Evolutionary conservation across 2,888 invertebrate species (phyloP).

Genomic region (Drosophila borborema): DNA sequence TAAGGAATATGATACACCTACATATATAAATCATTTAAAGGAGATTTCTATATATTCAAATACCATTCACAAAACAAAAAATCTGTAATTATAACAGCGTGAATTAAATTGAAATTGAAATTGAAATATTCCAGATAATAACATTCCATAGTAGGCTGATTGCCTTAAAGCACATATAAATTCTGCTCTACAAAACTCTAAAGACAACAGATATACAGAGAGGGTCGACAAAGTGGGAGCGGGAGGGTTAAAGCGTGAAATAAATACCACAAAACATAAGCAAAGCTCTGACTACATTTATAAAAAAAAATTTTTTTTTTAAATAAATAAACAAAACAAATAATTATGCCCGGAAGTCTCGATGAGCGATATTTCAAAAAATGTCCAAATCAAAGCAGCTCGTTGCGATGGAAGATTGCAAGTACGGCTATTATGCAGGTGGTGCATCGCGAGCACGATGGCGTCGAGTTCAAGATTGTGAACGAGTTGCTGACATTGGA

Average conservation of each 20-base stretch:
- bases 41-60: too few species aligned
- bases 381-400: neutral
- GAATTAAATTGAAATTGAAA: too few species aligned
- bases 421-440: neutral
- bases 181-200: neutral
- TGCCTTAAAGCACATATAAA: too few species aligned
- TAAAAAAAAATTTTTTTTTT: neutral
- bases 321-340: neutral
- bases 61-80: too few species aligned
- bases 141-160: neutral
- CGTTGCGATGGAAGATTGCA: neutral
- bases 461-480: conserved; percentile 33
- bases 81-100: too few species aligned
- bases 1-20: too few species aligned
- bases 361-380: neutral
- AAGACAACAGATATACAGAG: too few species aligned
- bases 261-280: neutral
- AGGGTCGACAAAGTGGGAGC: neutral
- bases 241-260: neutral
- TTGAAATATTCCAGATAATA: neutral
- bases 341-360: neutral
- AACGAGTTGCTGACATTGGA: conserved; percentile 62
- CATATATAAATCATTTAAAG: too few species aligned
- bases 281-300: neutral
- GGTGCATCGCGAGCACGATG: conserved; percentile 11